phyloP scores from a whole-genome alignment of 2,113 vertebrate genomes.

The Bambusicola thoracicus region DNA sequence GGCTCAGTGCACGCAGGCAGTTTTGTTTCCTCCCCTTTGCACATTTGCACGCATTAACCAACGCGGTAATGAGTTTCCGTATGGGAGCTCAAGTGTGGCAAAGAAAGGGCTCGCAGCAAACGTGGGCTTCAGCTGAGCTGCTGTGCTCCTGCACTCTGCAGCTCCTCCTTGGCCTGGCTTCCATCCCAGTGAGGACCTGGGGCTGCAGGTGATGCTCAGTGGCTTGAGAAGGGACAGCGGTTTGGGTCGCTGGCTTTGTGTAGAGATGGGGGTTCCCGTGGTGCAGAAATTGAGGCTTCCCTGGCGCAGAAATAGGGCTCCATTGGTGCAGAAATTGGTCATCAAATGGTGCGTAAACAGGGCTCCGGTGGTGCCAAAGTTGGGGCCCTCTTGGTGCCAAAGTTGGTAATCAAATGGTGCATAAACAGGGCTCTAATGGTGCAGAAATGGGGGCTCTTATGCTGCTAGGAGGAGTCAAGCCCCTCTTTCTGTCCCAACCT shows the following conservation, averaged over 20 bases:
- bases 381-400: too few species aligned
- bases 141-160: too few species aligned
- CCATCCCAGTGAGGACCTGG: too few species aligned
- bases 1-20: fast-evolving
- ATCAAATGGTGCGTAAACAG: too few species aligned
- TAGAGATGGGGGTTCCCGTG: not conserved
- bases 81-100: not conserved
- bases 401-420: too few species aligned
- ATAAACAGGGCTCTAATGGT: too few species aligned
- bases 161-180: not conserved
- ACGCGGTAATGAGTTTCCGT: fast-evolving
- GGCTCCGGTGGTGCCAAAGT: too few species aligned
- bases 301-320: too few species aligned
- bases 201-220: fast-evolving
- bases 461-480: fast-evolving
- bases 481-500: not conserved
- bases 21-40: not conserved
- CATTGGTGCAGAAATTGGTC: too few species aligned
- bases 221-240: not conserved
- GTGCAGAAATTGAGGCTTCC: not conserved
- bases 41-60: not conserved
- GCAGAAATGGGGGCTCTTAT: fast-evolving
- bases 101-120: not conserved
- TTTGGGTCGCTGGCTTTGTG: not conserved
- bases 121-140: too few species aligned